Conservation (phyloP, 2,797 vertebrate genomes). For the Pelochelys cantorii region DNA sequence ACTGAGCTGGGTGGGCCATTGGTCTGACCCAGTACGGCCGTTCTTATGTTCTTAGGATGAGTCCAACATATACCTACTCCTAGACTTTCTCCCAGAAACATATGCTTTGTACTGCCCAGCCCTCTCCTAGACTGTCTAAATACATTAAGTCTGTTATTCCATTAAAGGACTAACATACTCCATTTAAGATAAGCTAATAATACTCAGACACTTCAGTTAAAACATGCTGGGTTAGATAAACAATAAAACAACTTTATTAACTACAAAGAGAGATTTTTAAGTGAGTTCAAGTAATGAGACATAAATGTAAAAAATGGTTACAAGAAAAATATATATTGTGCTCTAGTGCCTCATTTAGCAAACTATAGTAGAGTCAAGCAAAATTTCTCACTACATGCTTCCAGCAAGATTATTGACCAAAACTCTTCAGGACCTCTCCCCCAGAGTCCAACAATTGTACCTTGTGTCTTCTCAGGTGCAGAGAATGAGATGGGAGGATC, state of each 20-base stretch:
- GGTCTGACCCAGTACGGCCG: too few species aligned
- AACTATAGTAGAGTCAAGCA: neutral
- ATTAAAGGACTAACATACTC: neutral
- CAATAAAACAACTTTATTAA: neutral
- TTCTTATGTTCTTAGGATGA: too few species aligned
- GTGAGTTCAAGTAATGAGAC: neutral
- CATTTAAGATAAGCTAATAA: too few species aligned
- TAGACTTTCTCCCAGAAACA: neutral
- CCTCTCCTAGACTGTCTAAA: neutral
- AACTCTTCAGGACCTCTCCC: neutral
- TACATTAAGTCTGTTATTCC: neutral
- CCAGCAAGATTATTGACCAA: neutral
- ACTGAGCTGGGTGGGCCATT: too few species aligned
- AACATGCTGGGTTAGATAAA: neutral
- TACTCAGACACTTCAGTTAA: neutral
- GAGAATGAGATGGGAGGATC: neutral
- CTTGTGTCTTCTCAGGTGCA: neutral
- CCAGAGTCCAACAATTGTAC: neutral
- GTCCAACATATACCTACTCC: neutral
- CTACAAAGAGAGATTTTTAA: neutral
- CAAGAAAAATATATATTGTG: neutral
- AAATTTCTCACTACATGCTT: neutral
- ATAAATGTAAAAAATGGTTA: neutral
- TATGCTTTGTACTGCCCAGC: neutral
- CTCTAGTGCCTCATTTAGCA: neutral